phyloP scores from a whole-genome alignment of 1,140 invertebrate genomes.

The Bicyclus anynana region DNA sequence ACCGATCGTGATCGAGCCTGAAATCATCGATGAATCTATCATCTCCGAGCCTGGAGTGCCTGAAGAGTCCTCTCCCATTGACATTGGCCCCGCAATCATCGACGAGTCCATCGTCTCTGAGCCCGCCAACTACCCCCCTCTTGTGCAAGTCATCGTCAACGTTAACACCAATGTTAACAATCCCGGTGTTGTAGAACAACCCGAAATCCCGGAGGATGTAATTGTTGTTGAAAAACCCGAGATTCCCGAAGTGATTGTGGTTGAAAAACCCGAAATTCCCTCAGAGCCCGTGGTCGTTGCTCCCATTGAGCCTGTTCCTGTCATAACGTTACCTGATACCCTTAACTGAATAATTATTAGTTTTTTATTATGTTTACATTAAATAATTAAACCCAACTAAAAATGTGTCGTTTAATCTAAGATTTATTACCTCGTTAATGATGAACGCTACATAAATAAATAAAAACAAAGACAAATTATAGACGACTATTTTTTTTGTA shows the following conservation, averaged over 20 bases:
- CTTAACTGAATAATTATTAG: not conserved
- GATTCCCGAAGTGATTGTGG: not conserved
- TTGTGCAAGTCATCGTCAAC: conserved; percentile 58
- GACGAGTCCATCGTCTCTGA: conserved; percentile 21
- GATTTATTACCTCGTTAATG: no score
- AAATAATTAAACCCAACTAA: no score
- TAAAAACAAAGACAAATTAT: no score
- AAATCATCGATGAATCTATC: conserved; percentile 21
- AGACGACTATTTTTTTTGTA: no score
- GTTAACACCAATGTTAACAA: conserved; percentile 28
- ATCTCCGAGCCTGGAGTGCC: conserved; percentile 5
- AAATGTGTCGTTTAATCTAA: no score
- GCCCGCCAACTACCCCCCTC: conserved; percentile 25
- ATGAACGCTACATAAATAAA: no score
- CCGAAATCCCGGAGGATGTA: not conserved
- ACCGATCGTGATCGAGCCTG: conserved; percentile 25
- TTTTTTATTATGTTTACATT: not conserved
- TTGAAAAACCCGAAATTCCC: conserved; percentile 1
- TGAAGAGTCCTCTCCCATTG: conserved; percentile 12
- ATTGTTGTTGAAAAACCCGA: not conserved
- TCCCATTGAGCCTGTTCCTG: not conserved
- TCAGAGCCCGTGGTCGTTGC: not conserved
- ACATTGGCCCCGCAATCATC: conserved; percentile 30
- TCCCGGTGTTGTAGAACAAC: conserved; percentile 15
- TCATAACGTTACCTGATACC: not conserved